phyloP scores from a whole-genome alignment of 2,797 vertebrate species.

The Anomalospiza imberbis region DNA sequence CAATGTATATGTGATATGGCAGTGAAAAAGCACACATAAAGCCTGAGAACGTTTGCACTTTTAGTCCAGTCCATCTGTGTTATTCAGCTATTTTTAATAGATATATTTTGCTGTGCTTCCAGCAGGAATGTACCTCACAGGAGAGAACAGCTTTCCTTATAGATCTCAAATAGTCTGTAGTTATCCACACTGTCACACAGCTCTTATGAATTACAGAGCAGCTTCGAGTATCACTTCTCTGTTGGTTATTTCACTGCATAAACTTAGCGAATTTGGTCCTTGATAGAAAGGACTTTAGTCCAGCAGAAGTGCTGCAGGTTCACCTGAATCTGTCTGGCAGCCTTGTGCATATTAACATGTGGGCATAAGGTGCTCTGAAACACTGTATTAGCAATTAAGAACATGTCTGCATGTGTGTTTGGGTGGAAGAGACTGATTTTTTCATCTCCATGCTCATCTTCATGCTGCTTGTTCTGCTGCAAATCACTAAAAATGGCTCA shows the following conservation, averaged over 20 bases:
- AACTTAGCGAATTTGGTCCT: neutral
- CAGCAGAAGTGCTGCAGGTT: neutral
- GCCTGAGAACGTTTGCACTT: neutral
- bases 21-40: neutral
- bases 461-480: neutral
- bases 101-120: neutral
- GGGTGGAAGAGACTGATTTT: neutral
- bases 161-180: neutral
- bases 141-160: neutral
- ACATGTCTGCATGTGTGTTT: neutral
- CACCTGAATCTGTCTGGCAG: conserved; percentile 4
- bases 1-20: neutral
- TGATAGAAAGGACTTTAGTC: neutral
- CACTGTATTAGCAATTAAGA: neutral
- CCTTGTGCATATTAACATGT: neutral
- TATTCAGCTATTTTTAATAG: neutral
- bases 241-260: neutral
- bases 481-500: neutral
- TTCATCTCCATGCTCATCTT: neutral
- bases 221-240: neutral
- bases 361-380: neutral
- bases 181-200: neutral
- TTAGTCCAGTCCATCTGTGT: neutral
- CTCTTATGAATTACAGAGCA: neutral
- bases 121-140: neutral